A percentile compares a stretch with the other conserved stretches of the same genome.
Conservation (phyloP, 2,797 vertebrate species). For the Graptemys geographica region DNA sequence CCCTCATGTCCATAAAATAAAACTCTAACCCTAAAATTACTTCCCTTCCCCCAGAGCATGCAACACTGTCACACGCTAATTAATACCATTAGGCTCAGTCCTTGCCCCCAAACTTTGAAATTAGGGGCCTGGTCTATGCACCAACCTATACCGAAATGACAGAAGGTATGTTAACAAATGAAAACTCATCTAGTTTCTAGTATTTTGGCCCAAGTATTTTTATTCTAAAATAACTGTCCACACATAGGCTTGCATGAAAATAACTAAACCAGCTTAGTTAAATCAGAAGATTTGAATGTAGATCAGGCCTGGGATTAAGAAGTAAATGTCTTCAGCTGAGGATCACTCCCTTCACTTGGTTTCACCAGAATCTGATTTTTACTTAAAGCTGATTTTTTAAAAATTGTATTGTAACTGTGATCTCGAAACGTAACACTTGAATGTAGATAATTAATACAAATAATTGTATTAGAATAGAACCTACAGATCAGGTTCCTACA, state of each 20-base stretch:
- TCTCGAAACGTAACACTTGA: not conserved
- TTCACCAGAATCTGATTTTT: not conserved
- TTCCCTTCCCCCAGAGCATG: not conserved
- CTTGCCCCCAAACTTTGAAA: not conserved
- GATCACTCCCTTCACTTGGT: not conserved
- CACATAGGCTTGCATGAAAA: not conserved
- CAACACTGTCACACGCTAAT: not conserved
- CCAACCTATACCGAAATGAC: not conserved
- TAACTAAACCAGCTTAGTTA: not conserved
- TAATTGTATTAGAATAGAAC: not conserved
- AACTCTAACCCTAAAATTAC: not conserved
- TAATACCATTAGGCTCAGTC: not conserved
- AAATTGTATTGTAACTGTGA: not conserved
- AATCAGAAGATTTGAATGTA: not conserved
- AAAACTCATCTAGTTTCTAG: not conserved
- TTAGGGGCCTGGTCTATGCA: not conserved
- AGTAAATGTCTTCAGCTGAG: not conserved
- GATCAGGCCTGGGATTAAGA: not conserved
- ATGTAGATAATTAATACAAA: not conserved
- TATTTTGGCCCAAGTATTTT: not conserved
- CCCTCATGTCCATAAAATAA: not conserved
- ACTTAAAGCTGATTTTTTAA: not conserved
- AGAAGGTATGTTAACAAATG: not conserved
- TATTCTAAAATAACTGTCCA: not conserved
- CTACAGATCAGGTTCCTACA: fast-evolving